Evolutionary conservation across 2,113 vertebrate genomes (phyloP), one percentile per base, ranked within the genome.

Genomic region (Takifugu flavidus): DNA sequence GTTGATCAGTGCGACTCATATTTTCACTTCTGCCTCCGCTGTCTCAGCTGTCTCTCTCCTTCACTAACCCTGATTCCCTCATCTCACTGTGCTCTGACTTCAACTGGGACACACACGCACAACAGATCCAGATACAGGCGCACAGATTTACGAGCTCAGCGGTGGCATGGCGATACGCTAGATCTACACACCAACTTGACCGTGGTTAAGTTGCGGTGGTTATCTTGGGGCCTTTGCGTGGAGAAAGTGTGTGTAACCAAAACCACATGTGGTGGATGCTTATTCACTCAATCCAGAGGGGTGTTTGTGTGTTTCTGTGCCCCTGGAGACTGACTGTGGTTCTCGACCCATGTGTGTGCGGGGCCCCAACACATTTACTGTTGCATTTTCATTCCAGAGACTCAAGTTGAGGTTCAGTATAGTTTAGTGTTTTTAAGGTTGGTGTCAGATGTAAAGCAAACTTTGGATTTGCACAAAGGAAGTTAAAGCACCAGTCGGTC

Each of bases 191-290:
- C 75, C 75, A 77, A 83, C 62, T 75, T 75, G 67, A 77, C 76
- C 71, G n/a, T 62, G 62, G 67, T 62, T 49, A 78, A 74, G 78
- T 67, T 75, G 42, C 72, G 66, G 78, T 57, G 79, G 85, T 85
- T 74, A 74, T 74, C 81, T 76, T 78, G 84, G 67, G 87, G 87
- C 78, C 86, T 51, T 49, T 11, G 57, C 43, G 62, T 72, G 74
- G 84, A 70, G 52, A 77, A 74, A 76, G 76, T 73, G 84, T 58
- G 86, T 79, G 78, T 86, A 87, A 87, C 87, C 79, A 1, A 82
- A 89, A 82, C 87, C 87, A 86, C 84, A 86, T 89, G 87, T 80
- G 82, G 81, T 79, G 72, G 77, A 64, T 70, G 68, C 46, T 42
- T 56, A 55, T 65, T 76, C 25, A 1, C 58, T 77, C 60, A 4